Evolutionary conservation across 2,113 vertebrate genomes (phyloP), one percentile per base, ranked within the genome.

Genomic region (Gasterosteus nipponicus): DNA sequence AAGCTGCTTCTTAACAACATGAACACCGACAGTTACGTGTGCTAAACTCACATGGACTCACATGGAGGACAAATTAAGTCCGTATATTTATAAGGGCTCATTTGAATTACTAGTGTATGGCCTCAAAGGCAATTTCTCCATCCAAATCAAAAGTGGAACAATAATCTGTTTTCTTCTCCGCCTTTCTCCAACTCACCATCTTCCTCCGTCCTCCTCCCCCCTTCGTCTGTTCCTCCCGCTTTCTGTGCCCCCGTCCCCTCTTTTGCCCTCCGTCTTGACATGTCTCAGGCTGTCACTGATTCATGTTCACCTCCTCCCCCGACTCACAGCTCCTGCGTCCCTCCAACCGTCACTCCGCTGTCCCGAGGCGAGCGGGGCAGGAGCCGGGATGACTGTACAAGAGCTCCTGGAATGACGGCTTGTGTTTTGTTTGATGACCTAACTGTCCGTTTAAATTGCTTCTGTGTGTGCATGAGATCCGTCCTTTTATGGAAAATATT

Each of bases 341-440:
- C 78, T 80, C 80, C 66, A 81, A 86, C 81, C 60, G 68, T 87
- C 86, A 86, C 74, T 84, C 68, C 33, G 69, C 68, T 85, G 78
- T 87, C 80, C 85, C n/a, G 76, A 69, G 81, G 78, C 65, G 19
- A 66, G 86, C 18, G 10, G 87, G 62, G 60, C 79, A 70, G 78
- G 75, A 85, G 83, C 78, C 6, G 31, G 64, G 62, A 68, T 84
- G 85, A 86, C 72, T 90, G 72, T 75, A 83, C 77, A 68, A 64
- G 79, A 80, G 87, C 77, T 87, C 84, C 56, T 29, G 35, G 38
- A 78, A 59, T 33, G 80, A 70, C 81, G 80, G 38, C 62, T 84
- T 57, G 3, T 39, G 56, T 73, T 78, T n/a, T 67, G 49, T 82
- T 70, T 62, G 44, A 84, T 77, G 77, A 81, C 64, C 60, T 47